Evolutionary conservation across 2,888 invertebrate species (phyloP), one percentile per base, ranked within the genome.

Genomic region (Ophraella communa): DNA sequence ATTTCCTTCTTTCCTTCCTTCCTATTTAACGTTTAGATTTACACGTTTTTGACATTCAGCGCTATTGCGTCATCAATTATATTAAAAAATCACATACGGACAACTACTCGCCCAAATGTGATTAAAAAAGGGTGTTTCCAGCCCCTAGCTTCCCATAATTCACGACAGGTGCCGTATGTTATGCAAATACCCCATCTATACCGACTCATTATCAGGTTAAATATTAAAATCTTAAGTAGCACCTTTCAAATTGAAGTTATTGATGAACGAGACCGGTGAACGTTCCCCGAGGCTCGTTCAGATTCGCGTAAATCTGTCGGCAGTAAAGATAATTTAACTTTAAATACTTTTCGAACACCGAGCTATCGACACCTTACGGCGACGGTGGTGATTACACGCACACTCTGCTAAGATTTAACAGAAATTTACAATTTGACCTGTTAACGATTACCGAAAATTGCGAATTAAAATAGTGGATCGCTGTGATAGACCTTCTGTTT

Each of bases 151-250:
- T 55, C 56, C 51, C 57, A 64, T 63, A 70, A 68, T 61, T 64
- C 62, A 62, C 67, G 77, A 79, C 81, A 81, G 80, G 80, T 81
- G 80, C 79, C 78, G 76, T 75, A 75, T 74, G 77, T 80, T 80
- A 80, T 79, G 79, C 78, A 80, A 81, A 82, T 79, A 79, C 71
- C 64, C 70, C 18, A 66, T 70, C 70, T 68, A n/a, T n/a, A 77
- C 77, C 76, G 72, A 76, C 79, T 80, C 77, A 82, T 82, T 82
- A 82, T 79, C 79, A 76, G 74, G 75, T 81, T 81, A 82, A 82
- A 82, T 82, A 82, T 82, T 82, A 79, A 82, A 79, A 76, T 76
- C 78, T 70, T 81, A 82, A 82, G 79, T 81, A 81, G 81, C 81
- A 82, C 82, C 82, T 81, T 82, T 81, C 81, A 78, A 66, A 71